These are phyloP conservation scores for Oryctolagus cuniculus DNA, from an alignment of 2,113 vertebrate genomes.

Conservation along the genomic window mOryCun1.1 NC_091445.1:17427501-17428000, in stretches of 20 bases:
- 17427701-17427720: slow-evolving; percentile 25
- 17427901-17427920: slow-evolving; percentile 36
- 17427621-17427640: background rate
- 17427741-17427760: background rate
- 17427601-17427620: background rate
- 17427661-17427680: slow-evolving; percentile 8
- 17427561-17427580: background rate
- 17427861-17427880: background rate
- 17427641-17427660: background rate
- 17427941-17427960: background rate
- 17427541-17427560: background rate
- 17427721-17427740: background rate
- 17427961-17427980: background rate
- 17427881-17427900: slow-evolving; percentile 15
- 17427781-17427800: background rate
- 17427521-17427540: background rate
- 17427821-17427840: background rate
- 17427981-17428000: background rate
- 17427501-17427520: background rate
- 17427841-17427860: background rate
- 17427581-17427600: slow-evolving; percentile 55
- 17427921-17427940: slow-evolving; percentile 18
- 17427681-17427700: slow-evolving; percentile 6
- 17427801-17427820: background rate
- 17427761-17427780: background rate